Evolutionary conservation across 2,888 invertebrate species (phyloP), one percentile per base, ranked within the genome.

Genomic region (Xylocampa areola): DNA sequence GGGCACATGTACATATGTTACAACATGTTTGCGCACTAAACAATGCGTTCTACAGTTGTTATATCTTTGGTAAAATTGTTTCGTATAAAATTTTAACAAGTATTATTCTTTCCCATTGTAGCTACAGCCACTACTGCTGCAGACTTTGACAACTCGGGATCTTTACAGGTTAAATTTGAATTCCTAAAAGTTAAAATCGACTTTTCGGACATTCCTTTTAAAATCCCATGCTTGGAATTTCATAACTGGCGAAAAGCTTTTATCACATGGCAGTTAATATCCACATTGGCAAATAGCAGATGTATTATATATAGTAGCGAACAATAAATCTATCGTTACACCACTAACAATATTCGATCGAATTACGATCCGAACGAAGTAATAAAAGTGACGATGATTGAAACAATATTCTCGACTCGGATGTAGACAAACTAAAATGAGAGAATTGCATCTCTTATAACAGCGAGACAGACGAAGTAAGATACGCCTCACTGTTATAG

Each of bases 31-130:
- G 49, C 33, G 48, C 41, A 37, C 11, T 61, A 40, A 33, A 33
- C 32, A 45, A 59, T 48, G 48, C 41, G 23, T 49, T 65, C 40
- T 50, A 65, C 48, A 43, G 50, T 33, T 70, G 52, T 49, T 57
- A 47, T 55, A 68, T 76, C 76, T 76, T 76, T 76, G 76, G 76
- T 76, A 67, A 73, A 66, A 39, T 58, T 54, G 57, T 67, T 63
- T 55, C 54, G 16, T 25, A 4, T 0, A 21, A 33, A 4, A 0
- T 19, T 32, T 32, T 36, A n/a, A 36, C 10, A 25, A 16, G 21
- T 47, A 35, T 39, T 16, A 40, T 27, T 43, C 13, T 11, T 29
- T 36, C 32, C 21, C 27, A 16, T 10, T n/a, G 8, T 32, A 25
- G 6, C 32, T 27, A 11, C 36, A 33, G 35, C 48, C 10, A 30